A percentile compares a stretch with the other conserved stretches of the same genome.
These are phyloP conservation scores for Heliconius cydno DNA, from an alignment of 2,888 invertebrate species.

Conservation along the genomic window DNA sequence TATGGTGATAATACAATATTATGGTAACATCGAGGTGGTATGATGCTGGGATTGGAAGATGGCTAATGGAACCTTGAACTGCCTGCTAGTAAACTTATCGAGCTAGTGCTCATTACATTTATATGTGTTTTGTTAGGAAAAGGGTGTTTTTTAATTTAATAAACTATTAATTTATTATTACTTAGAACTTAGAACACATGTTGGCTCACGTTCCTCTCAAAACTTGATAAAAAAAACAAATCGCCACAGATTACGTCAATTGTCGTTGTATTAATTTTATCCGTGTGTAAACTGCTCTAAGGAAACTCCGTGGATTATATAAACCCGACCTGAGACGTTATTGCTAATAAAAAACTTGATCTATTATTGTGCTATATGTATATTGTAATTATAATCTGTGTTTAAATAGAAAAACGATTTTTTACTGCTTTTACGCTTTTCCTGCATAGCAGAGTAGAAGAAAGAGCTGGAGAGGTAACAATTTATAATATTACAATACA, in stretches of 20 bases:
- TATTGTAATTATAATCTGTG: not conserved
- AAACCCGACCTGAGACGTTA: conserved; percentile 12
- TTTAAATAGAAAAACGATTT: too few species aligned
- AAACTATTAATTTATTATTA: too few species aligned
- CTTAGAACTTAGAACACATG: not conserved
- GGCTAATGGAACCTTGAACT: too few species aligned
- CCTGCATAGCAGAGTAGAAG: not conserved
- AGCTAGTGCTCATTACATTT: too few species aligned
- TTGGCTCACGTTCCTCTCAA: not conserved
- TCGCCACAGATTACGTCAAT: not conserved
- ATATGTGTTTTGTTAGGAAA: too few species aligned
- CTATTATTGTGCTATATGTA: not conserved
- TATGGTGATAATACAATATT: too few species aligned
- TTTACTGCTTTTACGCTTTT: not conserved
- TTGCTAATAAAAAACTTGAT: conserved; percentile 6
- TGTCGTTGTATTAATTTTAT: conserved; percentile 3
- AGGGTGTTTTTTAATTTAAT: too few species aligned
- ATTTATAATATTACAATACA: too few species aligned
- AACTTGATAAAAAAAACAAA: not conserved
- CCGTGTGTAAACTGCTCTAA: conserved; percentile 6
- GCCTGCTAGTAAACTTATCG: too few species aligned
- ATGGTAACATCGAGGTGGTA: too few species aligned
- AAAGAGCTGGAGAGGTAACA: too few species aligned
- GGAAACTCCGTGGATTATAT: conserved; percentile 25
- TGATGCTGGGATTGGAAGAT: too few species aligned